Percentiles rank a stretch among this genome's conserved stretches.
Conservation (phyloP, 1,140 invertebrate species). For the Dendrolimus kikuchii region DNA sequence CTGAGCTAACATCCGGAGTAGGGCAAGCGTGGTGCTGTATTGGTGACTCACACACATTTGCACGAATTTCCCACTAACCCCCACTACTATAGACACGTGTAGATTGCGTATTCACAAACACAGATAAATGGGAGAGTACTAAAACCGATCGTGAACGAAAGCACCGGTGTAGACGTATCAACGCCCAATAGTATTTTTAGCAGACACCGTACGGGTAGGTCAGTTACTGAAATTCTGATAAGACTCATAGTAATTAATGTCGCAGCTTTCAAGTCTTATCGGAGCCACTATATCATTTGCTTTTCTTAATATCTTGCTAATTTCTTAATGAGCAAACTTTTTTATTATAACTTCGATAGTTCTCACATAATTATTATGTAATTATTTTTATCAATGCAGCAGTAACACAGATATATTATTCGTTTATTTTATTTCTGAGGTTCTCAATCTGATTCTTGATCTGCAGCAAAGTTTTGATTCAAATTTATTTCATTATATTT, state of each 20-base stretch:
- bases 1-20: constrained; percentile 66
- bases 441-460: too few species aligned
- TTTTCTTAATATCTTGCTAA: constrained; percentile 12
- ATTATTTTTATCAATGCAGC: too few species aligned
- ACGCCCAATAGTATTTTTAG: constrained; percentile 51
- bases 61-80: constrained; percentile 33
- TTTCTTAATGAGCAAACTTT: too few species aligned
- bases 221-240: constrained; percentile 59
- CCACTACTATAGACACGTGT: constrained; percentile 27
- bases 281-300: constrained; percentile 1
- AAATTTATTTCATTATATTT: too few species aligned
- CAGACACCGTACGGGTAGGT: constrained; percentile 54
- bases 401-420: too few species aligned
- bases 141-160: constrained; percentile 53
- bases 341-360: too few species aligned
- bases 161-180: constrained; percentile 29
- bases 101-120: constrained; percentile 19
- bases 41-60: constrained; percentile 32
- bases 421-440: too few species aligned
- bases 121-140: constrained; percentile 20
- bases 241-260: constrained; percentile 27
- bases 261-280: constrained; percentile 16
- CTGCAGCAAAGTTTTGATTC: too few species aligned
- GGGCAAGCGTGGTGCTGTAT: constrained; percentile 33
- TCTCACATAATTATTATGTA: too few species aligned